Percentiles rank a stretch among this genome's conserved stretches.
phyloP scores from a whole-genome alignment of 2,113 vertebrate genomes.

The Plecotus auritus region DNA sequence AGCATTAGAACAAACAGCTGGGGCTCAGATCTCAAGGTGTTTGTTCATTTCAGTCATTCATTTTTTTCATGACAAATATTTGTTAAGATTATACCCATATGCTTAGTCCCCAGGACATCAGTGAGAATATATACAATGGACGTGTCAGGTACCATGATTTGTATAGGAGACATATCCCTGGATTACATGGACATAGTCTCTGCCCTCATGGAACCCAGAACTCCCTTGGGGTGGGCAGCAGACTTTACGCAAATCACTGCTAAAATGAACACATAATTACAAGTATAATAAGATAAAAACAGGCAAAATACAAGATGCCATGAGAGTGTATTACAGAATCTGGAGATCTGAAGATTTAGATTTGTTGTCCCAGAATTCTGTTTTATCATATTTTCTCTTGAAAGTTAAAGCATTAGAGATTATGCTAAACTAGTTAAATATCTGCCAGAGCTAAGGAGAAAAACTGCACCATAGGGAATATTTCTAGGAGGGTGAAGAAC shows the following conservation, averaged over 20 bases:
- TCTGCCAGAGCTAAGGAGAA: conserved; percentile 60
- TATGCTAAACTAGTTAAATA: conserved; percentile 59
- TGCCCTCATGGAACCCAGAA: background rate
- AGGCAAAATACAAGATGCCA: background rate
- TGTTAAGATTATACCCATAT: background rate
- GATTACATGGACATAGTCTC: background rate
- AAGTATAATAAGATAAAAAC: background rate
- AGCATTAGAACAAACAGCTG: background rate
- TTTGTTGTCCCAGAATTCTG: conserved; percentile 13
- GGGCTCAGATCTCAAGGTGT: background rate
- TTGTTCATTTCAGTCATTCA: background rate
- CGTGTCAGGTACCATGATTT: background rate
- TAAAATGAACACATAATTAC: background rate
- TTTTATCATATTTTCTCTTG: conserved; percentile 44
- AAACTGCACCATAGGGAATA: conserved; percentile 19
- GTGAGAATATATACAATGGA: background rate
- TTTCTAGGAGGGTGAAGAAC: background rate
- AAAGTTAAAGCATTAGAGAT: conserved; percentile 45
- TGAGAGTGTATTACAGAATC: background rate
- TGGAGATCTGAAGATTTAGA: background rate
- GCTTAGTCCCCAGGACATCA: background rate
- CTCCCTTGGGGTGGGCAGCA: background rate
- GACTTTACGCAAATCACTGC: background rate
- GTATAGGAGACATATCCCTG: background rate
- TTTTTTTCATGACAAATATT: background rate